Base-by-base conservation (phyloP, 1,140 invertebrate genomes). In the Bilobella aurantiaca region DNA sequence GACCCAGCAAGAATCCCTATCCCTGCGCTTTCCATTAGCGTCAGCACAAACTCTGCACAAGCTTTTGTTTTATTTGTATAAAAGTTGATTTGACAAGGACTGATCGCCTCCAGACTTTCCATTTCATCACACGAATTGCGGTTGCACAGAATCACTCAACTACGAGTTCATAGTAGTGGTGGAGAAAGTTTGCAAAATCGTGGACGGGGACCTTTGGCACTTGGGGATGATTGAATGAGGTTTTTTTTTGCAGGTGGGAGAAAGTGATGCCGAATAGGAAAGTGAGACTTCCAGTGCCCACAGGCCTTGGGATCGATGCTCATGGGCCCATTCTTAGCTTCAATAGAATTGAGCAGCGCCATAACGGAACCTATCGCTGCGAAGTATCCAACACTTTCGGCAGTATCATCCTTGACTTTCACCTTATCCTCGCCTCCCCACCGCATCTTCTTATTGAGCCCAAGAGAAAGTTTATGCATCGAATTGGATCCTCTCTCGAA, bases 331-430 rank as follows among this genome's bases (percentile, higher is more conserved):
- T 69, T 28, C 66, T 69, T 23, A 69, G 63, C 60, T 69, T 69
- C 25, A 21, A 1, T 14, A 29, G 27, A 42, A 30, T 68, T 57
- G 62, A 68, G 53, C 49, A 49, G 12, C 73, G 76, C 1, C 73
- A 76, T 46, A 71, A 71, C 58, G 69, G 66, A 29, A 68, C 63
- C 27, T 82, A 82, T 69, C 77, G 77, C 64, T 84, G 83, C 74
- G 78, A 81, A 27, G 81, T 82, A 3, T 82, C 81, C 73, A 85
- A 84, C 74, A 79, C 79, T 66, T 81, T 81, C 65, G 83, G 83
- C 2, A 83, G 81, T 69, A 82, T 84, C 70, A 75, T 80, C 8
- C 73, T 81, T 62, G 82, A 84, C 70, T 78, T 83, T 1, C 75
- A 78, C 30, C 75, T 84, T 37, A 77, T 77, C 25, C 81, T 84